phyloP scores from a whole-genome alignment of 2,888 invertebrate species.

The Fragum sueziense region DNA sequence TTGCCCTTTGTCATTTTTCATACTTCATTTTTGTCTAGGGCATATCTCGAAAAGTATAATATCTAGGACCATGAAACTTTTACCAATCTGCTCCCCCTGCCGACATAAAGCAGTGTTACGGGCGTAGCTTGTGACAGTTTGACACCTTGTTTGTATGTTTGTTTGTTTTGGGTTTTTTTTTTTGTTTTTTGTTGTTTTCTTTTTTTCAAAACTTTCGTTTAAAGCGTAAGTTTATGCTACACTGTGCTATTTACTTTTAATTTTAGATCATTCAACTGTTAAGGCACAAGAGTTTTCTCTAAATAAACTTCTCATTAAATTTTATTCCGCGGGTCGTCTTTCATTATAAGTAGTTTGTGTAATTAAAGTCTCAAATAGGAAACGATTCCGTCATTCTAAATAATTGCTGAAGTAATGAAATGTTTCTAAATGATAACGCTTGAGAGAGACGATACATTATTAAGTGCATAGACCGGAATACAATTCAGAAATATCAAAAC shows the following conservation, averaged over 20 bases:
- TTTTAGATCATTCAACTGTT: background rate
- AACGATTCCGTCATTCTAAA: background rate
- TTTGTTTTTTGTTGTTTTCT: background rate
- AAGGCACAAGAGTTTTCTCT: background rate
- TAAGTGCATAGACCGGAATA: background rate
- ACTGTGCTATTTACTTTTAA: background rate
- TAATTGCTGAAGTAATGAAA: background rate
- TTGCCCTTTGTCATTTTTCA: too few species aligned
- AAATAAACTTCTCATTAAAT: background rate
- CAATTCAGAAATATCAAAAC: background rate
- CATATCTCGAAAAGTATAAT: too few species aligned
- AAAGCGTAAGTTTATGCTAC: background rate
- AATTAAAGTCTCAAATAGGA: background rate
- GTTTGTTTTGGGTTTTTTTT: too few species aligned
- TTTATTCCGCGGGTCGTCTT: background rate
- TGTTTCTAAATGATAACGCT: background rate
- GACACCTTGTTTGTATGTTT: too few species aligned
- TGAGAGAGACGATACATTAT: background rate
- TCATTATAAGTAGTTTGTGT: background rate
- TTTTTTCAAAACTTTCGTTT: background rate
- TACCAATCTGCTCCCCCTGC: too few species aligned
- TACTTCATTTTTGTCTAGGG: too few species aligned
- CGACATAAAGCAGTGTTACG: too few species aligned
- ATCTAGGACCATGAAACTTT: too few species aligned
- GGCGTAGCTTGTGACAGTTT: too few species aligned